Percentiles rank a stretch among this genome's conserved stretches.
Evolutionary conservation across 2,888 invertebrate genomes (phyloP).

Genomic region (Andricus quercusramuli): DNA sequence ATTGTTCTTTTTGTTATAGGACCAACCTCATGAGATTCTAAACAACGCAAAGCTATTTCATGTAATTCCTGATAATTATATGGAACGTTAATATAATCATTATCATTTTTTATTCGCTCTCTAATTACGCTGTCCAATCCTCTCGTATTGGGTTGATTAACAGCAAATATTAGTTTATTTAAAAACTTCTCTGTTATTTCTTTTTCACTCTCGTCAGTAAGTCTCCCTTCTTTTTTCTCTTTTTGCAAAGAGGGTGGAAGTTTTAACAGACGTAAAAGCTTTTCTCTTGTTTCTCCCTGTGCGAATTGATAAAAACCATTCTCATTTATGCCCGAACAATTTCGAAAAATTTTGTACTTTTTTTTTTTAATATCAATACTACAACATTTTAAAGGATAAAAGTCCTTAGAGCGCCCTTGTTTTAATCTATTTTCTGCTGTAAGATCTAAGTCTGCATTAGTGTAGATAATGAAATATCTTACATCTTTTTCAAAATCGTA

Average conservation of each 20-base stretch:
- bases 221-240: background rate
- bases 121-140: conserved; percentile 52
- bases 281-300: conserved; percentile 3
- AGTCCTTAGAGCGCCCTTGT: conserved; percentile 12
- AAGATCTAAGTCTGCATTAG: conserved; percentile 39
- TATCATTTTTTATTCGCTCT: conserved; percentile 44
- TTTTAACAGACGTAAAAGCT: conserved; percentile 4
- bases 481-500: conserved; percentile 21
- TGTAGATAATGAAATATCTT: conserved; percentile 44
- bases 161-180: conserved; percentile 42
- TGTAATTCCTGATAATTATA: conserved; percentile 64
- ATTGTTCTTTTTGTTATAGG: background rate
- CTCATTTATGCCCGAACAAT: conserved; percentile 18
- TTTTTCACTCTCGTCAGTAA: background rate
- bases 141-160: conserved; percentile 26
- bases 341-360: conserved; percentile 42
- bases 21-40: conserved; percentile 63
- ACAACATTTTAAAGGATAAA: conserved; percentile 37
- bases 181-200: conserved; percentile 45
- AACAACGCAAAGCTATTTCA: conserved; percentile 67
- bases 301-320: conserved; percentile 42
- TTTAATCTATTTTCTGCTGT: conserved; percentile 22
- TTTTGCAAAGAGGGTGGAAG: conserved; percentile 8
- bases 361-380: conserved; percentile 40
- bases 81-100: conserved; percentile 47